phyloP scores from a whole-genome alignment of 2,888 invertebrate species.

The Arrhopalites spinosus region DNA sequence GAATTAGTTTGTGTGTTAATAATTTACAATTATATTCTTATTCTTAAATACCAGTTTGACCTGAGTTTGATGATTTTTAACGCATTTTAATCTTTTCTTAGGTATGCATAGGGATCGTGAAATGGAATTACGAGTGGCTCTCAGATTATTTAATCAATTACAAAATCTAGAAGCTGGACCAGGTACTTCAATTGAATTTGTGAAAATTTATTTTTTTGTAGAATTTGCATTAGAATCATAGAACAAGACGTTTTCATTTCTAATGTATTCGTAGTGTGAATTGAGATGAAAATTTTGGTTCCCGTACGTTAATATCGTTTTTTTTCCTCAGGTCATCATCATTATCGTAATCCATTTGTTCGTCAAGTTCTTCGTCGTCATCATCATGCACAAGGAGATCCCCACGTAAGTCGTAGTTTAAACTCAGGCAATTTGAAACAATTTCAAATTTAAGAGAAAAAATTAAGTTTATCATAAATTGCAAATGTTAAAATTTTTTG shows the following conservation, averaged over 20 bases:
- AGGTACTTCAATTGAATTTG: not conserved
- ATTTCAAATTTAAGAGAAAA: too few relatives aligned
- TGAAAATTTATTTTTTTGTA: not conserved
- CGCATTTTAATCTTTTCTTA: not conserved
- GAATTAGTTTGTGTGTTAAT: too few relatives aligned
- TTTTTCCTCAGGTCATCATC: not conserved
- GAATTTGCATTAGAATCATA: not conserved
- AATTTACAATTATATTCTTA: too few relatives aligned
- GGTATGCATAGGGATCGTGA: constrained; percentile 17
- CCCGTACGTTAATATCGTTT: too few relatives aligned
- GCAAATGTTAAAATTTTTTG: not conserved
- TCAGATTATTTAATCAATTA: constrained; percentile 14
- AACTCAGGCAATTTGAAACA: too few relatives aligned
- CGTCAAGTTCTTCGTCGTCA: constrained; percentile 6
- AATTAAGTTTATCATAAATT: too few relatives aligned
- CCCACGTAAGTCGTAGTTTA: too few relatives aligned
- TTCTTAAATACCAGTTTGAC: too few relatives aligned
- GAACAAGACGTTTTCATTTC: not conserved
- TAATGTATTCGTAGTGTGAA: not conserved
- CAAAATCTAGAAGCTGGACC: constrained; percentile 2
- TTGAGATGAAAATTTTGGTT: too few relatives aligned
- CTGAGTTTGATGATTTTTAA: too few relatives aligned
- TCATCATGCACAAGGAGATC: not conserved
- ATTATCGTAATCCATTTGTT: not conserved
- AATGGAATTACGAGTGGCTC: constrained; percentile 12